A percentile compares a stretch with the other conserved stretches of the same genome.
Conservation (phyloP, 1,140 invertebrate genomes). For the Mylabris phalerata region DNA sequence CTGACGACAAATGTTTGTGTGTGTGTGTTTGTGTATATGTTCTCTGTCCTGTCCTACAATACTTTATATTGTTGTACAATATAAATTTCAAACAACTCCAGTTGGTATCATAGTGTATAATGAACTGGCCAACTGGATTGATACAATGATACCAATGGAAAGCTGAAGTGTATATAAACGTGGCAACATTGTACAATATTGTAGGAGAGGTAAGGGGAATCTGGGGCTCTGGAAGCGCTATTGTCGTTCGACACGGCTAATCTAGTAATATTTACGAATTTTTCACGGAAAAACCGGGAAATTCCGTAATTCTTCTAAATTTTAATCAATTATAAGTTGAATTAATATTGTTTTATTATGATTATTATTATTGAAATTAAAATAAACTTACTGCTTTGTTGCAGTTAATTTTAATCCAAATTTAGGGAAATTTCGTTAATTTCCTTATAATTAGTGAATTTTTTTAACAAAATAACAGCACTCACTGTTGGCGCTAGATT, state of each 20-base stretch:
- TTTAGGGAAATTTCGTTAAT: too few species aligned
- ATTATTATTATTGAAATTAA: not conserved
- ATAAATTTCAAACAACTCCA: not conserved
- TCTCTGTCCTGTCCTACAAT: constrained; percentile 31
- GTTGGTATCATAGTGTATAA: constrained; percentile 16
- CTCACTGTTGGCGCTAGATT: too few species aligned
- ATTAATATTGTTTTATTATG: not conserved
- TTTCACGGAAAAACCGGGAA: not conserved
- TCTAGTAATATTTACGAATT: not conserved
- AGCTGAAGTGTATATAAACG: constrained; percentile 30
- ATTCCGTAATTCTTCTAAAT: not conserved
- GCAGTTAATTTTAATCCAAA: too few species aligned
- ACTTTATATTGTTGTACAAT: constrained; percentile 14
- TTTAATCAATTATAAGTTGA: not conserved
- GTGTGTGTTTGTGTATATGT: too few species aligned
- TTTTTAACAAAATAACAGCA: too few species aligned
- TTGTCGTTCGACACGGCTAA: constrained; percentile 26
- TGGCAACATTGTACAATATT: constrained; percentile 40
- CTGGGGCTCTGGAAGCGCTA: constrained; percentile 26
- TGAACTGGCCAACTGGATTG: constrained; percentile 20
- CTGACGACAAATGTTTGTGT: too few species aligned
- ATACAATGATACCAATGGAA: constrained; percentile 32
- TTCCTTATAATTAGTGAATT: too few species aligned
- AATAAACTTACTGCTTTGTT: too few species aligned
- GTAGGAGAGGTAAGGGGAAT: constrained; percentile 24